phyloP scores from a whole-genome alignment of 2,888 invertebrate species.

The Zygogramma bicolorata region DNA sequence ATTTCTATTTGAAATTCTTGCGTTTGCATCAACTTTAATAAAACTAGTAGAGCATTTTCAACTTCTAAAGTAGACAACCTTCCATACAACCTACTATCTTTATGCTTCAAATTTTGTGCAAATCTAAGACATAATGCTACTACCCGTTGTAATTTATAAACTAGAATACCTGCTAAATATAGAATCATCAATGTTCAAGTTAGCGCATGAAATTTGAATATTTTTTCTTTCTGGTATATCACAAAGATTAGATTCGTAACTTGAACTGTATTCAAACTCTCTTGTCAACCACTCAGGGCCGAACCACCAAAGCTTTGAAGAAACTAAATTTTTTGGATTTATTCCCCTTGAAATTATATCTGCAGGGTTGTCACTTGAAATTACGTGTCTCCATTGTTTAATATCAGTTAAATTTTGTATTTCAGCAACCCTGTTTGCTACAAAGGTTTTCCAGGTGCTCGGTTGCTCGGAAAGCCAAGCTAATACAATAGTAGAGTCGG shows the following conservation, averaged over 20 bases:
- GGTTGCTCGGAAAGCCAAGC: slow-evolving; percentile 17
- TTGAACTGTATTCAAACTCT: neutral
- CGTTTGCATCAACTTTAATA: neutral
- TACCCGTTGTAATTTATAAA: slow-evolving; percentile 3
- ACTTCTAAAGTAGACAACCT: neutral
- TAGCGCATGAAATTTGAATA: neutral
- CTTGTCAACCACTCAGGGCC: neutral
- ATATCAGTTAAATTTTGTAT: slow-evolving; percentile 9
- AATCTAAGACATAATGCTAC: no score
- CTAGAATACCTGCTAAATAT: neutral
- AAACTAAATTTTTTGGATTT: neutral
- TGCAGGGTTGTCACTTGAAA: slow-evolving; percentile 11
- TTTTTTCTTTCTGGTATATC: neutral
- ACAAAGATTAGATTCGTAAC: neutral
- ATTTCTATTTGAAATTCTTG: neutral
- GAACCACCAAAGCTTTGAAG: neutral
- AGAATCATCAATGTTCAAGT: neutral
- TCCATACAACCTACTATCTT: neutral
- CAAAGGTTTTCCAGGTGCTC: slow-evolving; percentile 16
- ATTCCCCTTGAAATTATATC: slow-evolving; percentile 2
- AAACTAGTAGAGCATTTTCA: neutral
- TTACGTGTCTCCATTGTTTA: slow-evolving; percentile 20
- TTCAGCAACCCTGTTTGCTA: slow-evolving; percentile 21
- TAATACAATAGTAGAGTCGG: slow-evolving; percentile 23
- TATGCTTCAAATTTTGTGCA: neutral